Conservation (phyloP, 2,113 vertebrate species). For the Syngnathus typhle region DNA sequence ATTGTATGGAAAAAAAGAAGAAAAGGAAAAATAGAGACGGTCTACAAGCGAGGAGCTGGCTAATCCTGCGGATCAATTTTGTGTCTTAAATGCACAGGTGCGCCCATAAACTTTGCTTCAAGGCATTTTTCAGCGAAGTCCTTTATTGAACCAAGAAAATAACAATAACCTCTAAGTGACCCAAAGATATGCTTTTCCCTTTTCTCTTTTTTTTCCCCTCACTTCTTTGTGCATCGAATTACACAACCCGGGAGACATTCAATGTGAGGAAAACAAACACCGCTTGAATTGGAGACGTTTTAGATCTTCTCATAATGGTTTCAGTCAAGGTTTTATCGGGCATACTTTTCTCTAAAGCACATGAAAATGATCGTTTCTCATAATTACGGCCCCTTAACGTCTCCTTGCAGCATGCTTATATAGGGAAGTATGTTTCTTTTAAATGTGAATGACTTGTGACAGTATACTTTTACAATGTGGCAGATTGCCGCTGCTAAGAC, state of each 20-base stretch:
- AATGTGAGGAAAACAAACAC: conserved; percentile 4
- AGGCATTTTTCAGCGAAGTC: not conserved
- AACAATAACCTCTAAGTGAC: conserved; percentile 12
- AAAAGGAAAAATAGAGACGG: conserved; percentile 21
- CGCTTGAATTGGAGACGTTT: not conserved
- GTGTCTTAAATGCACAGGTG: conserved; percentile 28
- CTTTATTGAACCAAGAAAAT: conserved; percentile 8
- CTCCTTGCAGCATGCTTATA: not conserved
- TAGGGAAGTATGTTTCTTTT: not conserved
- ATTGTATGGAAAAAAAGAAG: conserved; percentile 26
- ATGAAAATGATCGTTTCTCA: not conserved
- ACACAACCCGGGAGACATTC: not conserved
- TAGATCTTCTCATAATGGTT: not conserved
- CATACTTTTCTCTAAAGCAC: not conserved
- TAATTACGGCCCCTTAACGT: not conserved
- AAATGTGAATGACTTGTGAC: not conserved
- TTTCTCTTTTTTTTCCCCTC: not conserved
- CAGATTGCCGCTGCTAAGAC: not conserved
- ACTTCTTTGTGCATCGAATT: not conserved
- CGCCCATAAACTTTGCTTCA: not conserved
- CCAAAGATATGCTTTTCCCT: conserved; percentile 4
- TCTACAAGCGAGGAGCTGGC: not conserved
- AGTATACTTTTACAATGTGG: not conserved
- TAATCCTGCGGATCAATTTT: conserved; percentile 30
- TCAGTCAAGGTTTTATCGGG: not conserved